Base-by-base conservation (phyloP, 2,113 vertebrate genomes). In the Trachemys scripta region DNA sequence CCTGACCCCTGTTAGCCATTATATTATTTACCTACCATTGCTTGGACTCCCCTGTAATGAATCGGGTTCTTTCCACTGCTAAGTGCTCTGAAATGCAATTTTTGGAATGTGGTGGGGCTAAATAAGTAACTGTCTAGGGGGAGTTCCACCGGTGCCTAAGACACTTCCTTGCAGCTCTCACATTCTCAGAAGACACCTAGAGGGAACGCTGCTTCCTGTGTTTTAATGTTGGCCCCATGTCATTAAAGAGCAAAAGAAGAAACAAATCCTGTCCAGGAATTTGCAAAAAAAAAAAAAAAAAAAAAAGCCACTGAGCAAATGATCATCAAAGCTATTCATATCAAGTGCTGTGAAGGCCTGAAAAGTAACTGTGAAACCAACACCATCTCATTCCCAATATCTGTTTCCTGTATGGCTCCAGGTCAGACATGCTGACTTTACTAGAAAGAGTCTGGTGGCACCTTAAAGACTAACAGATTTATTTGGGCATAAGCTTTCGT, bases 41-140 rank as follows among this genome's bases (percentile, higher is more conserved):
- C n/a, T n/a, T n/a, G n/a, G n/a, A n/a, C 8, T 45, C 50, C 12
- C 22, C 31, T 49, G 35, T 84, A 80, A n/a, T 27, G 87, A 72
- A 45, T 45, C 35, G 17, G 35, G 45, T 25, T 47, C 42, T 75
- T 87, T 14, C 12, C 50, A 3, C n/a, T 69, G 79, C 50, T 24
- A 75, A 1, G 0, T 0, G 0, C 0, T 0, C 54, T 0, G 0
- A 79, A 83, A 69, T n/a, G 35, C 45, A 45, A 45, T 45, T n/a
- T 69, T n/a, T 69, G 31, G 75, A 38, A 35, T 19, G 29, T 83
- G 50, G 79, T 87, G 59, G 45, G 10, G 31, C 50, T 53, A 50
- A 53, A 22, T 31, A 13, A 35, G 19, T n/a, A 19, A 35, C 6
- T 50, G 5, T 24, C 29, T 4, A 5, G 20, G 20, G 19, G 4